Conservation (phyloP, 2,888 invertebrate genomes). For the Clivina fossor region DNA sequence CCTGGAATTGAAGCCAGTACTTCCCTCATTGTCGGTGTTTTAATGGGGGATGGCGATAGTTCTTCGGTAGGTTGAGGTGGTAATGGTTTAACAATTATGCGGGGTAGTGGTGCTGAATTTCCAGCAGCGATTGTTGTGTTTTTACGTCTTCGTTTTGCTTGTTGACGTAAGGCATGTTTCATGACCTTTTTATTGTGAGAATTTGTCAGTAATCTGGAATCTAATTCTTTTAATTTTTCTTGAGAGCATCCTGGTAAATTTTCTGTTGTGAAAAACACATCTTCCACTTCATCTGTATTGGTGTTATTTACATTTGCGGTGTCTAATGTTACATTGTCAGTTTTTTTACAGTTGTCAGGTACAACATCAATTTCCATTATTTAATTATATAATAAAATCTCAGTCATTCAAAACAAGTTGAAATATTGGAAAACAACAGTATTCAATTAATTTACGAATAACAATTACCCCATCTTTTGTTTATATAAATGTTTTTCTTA, state of each 20-base stretch:
- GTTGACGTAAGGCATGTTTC: conserved; percentile 75
- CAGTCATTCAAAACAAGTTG: conserved; percentile 18
- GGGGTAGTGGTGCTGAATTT: conserved; percentile 62
- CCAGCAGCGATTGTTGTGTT: conserved; percentile 71
- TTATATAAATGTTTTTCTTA: conserved; percentile 25
- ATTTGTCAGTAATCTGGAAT: conserved; percentile 41
- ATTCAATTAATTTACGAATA: conserved; percentile 20
- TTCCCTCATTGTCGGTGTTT: conserved; percentile 84
- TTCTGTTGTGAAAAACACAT: conserved; percentile 36
- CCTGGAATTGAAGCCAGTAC: conserved; percentile 86
- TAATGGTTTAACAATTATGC: conserved; percentile 81
- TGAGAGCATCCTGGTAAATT: conserved; percentile 38
- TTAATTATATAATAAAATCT: conserved; percentile 13
- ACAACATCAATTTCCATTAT: conserved; percentile 55
- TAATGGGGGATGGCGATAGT: conserved; percentile 50
- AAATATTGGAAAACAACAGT: conserved; percentile 21
- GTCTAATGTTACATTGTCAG: conserved; percentile 40
- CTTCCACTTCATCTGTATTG: conserved; percentile 34
- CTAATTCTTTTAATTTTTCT: conserved; percentile 40
- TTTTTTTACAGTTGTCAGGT: conserved; percentile 48
- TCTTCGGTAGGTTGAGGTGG: conserved; percentile 60
- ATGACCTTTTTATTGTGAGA: conserved; percentile 66
- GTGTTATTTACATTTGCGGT: conserved; percentile 35
- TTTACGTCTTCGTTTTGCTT: conserved; percentile 77
- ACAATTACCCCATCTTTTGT: conserved; percentile 32